Evolutionary conservation across 2,113 vertebrate genomes (phyloP).

Genomic region (Gasterosteus nipponicus): DNA sequence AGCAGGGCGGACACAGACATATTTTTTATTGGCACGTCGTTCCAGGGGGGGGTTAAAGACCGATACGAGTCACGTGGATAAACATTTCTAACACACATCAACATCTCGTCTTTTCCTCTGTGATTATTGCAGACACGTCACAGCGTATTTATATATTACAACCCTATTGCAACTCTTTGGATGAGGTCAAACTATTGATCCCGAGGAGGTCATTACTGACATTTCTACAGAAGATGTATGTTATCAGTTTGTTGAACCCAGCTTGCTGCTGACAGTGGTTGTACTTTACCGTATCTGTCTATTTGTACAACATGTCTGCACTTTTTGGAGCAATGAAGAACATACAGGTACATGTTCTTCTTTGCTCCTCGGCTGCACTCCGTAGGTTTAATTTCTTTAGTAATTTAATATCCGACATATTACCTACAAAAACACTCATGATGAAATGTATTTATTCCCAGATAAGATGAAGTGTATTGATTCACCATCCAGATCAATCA

Average conservation of each 20-base stretch:
- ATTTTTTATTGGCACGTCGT: too few relatives aligned
- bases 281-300: too few relatives aligned
- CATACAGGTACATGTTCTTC: too few relatives aligned
- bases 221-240: neutral
- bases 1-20: too few relatives aligned
- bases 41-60: too few relatives aligned
- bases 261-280: neutral
- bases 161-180: neutral
- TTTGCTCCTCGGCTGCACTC: neutral
- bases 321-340: neutral
- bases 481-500: neutral
- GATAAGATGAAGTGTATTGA: neutral
- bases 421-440: conserved; percentile 1
- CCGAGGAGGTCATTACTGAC: neutral
- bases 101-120: neutral
- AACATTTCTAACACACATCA: neutral
- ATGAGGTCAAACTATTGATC: conserved; percentile 4
- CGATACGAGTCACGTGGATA: neutral
- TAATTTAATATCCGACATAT: neutral
- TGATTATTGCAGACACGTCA: too few relatives aligned
- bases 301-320: neutral
- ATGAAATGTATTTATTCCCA: neutral
- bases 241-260: neutral
- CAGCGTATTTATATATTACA: too few relatives aligned
- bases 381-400: neutral